These are phyloP conservation scores for Garra rufa DNA, from an alignment of 2,113 vertebrate genomes.

Conservation along the genomic window DNA sequence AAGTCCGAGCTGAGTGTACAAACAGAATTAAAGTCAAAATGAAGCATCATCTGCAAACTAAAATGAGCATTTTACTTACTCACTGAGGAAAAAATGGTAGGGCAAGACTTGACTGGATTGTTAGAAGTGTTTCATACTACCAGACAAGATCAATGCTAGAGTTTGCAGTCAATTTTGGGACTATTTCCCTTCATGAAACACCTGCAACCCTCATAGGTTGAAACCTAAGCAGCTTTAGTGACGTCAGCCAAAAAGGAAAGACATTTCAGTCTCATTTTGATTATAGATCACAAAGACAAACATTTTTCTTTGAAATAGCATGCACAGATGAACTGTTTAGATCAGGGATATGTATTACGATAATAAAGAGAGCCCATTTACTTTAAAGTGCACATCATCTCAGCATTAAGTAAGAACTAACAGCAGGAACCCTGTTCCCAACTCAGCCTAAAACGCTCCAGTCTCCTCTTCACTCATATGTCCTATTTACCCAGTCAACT, in stretches of 20 bases:
- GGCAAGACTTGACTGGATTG: background rate
- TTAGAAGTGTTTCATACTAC: background rate
- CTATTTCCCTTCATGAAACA: background rate
- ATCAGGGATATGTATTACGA: background rate
- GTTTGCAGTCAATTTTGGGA: background rate
- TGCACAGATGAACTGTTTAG: background rate
- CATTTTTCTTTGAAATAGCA: background rate
- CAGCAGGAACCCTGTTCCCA: background rate
- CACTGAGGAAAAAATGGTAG: background rate
- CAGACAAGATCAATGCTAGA: background rate
- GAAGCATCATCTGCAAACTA: background rate
- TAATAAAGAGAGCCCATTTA: background rate
- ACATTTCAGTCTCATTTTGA: background rate
- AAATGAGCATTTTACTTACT: background rate
- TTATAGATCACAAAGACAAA: background rate
- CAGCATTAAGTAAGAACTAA: background rate
- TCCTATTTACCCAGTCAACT: constrained; percentile 1
- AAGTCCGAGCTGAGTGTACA: background rate
- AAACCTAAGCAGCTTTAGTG: background rate
- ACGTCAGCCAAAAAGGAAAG: background rate
- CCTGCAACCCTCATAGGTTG: background rate
- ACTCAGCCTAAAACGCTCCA: background rate
- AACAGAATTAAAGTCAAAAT: background rate
- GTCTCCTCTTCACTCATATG: background rate
- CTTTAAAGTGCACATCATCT: background rate